Percentiles rank a stretch among this genome's conserved stretches.
phyloP scores from a whole-genome alignment of 1,140 invertebrate genomes.

The Procambarus clarkii region DNA sequence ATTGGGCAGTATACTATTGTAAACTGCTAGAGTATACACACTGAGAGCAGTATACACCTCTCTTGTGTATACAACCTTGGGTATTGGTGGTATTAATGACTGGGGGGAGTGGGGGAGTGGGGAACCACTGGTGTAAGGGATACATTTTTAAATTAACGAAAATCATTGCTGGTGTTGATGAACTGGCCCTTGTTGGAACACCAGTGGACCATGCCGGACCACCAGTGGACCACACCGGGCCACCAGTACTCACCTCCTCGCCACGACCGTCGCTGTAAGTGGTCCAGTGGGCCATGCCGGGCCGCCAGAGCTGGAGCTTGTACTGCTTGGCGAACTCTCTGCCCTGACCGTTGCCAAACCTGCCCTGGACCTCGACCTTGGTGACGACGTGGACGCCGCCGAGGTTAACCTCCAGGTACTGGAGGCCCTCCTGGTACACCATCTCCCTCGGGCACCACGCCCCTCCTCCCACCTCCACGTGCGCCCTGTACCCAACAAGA shows the following conservation, averaged over 20 bases:
- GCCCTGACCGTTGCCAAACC: constrained; percentile 88
- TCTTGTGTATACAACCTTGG: no score
- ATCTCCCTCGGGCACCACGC: constrained; percentile 94
- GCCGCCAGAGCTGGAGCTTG: constrained; percentile 87
- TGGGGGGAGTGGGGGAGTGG: no score
- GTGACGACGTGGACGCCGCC: constrained; percentile 27
- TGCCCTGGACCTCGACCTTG: constrained; percentile 91
- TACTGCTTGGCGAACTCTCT: constrained; percentile 29
- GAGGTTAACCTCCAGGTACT: constrained; percentile 44
- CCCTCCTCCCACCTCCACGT: constrained; percentile 90
- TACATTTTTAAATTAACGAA: no score
- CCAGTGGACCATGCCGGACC: constrained; percentile 1
- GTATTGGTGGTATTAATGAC: no score
- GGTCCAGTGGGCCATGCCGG: constrained; percentile 74
- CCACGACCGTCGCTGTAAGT: constrained; percentile 34
- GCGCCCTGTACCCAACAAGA: constrained; percentile 81
- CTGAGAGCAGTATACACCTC: no score
- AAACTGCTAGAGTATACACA: no score
- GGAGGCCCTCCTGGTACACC: constrained; percentile 73
- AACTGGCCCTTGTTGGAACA: no score
- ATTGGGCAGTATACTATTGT: no score
- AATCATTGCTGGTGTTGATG: no score
- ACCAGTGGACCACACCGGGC: background rate
- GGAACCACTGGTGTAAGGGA: no score
- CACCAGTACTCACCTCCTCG: constrained; percentile 6